Evolutionary conservation across 2,888 invertebrate genomes (phyloP).

Genomic region (Drosophila aldrichi): DNA sequence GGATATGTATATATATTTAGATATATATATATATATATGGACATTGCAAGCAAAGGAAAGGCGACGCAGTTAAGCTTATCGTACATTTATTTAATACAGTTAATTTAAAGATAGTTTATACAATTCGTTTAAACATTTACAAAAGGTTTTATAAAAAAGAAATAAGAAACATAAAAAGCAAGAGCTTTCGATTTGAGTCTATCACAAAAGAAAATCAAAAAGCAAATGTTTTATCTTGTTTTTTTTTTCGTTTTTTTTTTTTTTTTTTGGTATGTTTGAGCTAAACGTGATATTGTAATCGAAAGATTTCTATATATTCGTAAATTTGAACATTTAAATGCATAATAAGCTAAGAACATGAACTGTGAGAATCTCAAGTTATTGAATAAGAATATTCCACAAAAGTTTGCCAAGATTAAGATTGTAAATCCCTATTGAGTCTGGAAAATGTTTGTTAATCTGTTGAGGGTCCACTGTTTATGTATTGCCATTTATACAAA

Average conservation of each 20-base stretch:
- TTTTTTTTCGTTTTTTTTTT: slow-evolving; percentile 12
- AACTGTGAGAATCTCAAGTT: slow-evolving; percentile 7
- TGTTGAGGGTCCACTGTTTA: slow-evolving; percentile 18
- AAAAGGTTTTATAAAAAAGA: slow-evolving; percentile 48
- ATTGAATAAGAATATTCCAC: slow-evolving; percentile 24
- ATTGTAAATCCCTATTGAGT: slow-evolving; percentile 37
- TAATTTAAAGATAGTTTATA: slow-evolving; percentile 66
- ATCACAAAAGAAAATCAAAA: slow-evolving; percentile 66
- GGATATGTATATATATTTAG: not conserved
- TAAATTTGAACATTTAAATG: slow-evolving; percentile 42
- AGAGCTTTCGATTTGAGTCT: slow-evolving; percentile 58
- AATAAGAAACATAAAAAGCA: slow-evolving; percentile 50
- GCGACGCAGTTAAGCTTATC: slow-evolving; percentile 66
- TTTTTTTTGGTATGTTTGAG: slow-evolving; percentile 68
- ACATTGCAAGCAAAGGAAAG: slow-evolving; percentile 40
- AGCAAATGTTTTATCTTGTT: slow-evolving; percentile 25
- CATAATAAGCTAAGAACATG: slow-evolving; percentile 49
- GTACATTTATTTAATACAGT: slow-evolving; percentile 71
- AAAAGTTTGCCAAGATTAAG: slow-evolving; percentile 30
- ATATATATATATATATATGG: not conserved
- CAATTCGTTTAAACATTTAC: slow-evolving; percentile 74
- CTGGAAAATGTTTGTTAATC: slow-evolving; percentile 19
- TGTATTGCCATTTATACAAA: slow-evolving; percentile 56
- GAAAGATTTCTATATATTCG: slow-evolving; percentile 31
- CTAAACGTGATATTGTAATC: slow-evolving; percentile 52